A percentile compares a stretch with the other conserved stretches of the same genome.
These are phyloP conservation scores for Candidula unifasciata DNA, from an alignment of 2,888 invertebrate genomes.

Conservation along the genomic window DNA sequence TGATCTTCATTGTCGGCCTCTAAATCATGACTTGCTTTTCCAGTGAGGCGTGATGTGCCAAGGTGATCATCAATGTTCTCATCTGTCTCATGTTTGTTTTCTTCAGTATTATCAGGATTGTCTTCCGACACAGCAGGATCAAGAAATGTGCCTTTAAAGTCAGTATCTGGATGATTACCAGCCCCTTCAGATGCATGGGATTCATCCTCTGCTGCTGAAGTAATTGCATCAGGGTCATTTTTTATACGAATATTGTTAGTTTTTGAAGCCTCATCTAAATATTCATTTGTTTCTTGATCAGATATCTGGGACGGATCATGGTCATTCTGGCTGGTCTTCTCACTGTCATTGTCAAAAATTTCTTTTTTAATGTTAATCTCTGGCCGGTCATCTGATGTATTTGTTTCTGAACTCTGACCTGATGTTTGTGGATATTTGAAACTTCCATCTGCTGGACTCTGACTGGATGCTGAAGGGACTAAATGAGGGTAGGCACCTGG, in stretches of 20 bases:
- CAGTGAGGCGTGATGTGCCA: not conserved
- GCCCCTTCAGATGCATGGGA: slow-evolving; percentile 16
- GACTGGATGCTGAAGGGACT: not conserved
- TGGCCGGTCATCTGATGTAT: not conserved
- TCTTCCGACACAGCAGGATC: slow-evolving; percentile 33
- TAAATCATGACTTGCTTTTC: not conserved
- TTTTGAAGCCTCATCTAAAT: not conserved
- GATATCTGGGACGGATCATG: slow-evolving; percentile 32
- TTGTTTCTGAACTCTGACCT: slow-evolving; percentile 12
- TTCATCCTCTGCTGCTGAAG: slow-evolving; percentile 22
- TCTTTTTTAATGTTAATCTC: slow-evolving; percentile 49
- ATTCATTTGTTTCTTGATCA: slow-evolving; percentile 25
- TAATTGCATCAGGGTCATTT: slow-evolving; percentile 41
- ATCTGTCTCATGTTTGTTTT: not conserved
- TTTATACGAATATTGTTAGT: slow-evolving; percentile 22
- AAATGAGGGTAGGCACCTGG: not conserved
- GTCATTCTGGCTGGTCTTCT: slow-evolving; percentile 5
- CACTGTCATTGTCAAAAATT: slow-evolving; percentile 41
- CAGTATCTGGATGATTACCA: slow-evolving; percentile 1
- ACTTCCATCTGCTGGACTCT: not conserved
- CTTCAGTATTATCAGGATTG: not conserved
- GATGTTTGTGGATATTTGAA: slow-evolving; percentile 25
- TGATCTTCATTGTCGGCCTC: not conserved
- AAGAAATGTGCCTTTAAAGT: slow-evolving; percentile 47
- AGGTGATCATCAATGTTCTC: not conserved